These are phyloP conservation scores for Patiria pectinifera DNA, from an alignment of 53 echinoderm and acorn worm species.

Conservation along the genomic window DNA sequence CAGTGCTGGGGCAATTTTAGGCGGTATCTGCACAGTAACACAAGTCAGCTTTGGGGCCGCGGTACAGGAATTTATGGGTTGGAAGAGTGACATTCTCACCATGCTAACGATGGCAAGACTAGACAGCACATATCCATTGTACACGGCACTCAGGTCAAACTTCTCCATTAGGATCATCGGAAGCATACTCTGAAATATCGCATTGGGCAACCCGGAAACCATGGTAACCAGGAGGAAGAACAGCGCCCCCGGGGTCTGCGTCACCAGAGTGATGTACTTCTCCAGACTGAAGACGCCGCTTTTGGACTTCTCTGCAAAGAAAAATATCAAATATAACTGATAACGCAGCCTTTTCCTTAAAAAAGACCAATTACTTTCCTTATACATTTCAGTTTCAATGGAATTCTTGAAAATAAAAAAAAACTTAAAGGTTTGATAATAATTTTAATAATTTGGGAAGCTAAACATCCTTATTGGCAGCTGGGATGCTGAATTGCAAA, in stretches of 20 bases:
- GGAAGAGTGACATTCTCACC: constrained; percentile 35
- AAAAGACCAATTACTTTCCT: neutral
- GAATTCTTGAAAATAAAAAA: too few species aligned
- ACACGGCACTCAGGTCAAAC: constrained; percentile 64
- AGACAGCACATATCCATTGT: constrained; percentile 71
- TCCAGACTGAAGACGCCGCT: constrained; percentile 68
- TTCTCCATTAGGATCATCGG: constrained; percentile 72
- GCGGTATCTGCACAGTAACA: too few species aligned
- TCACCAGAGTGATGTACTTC: constrained; percentile 62
- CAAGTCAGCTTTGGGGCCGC: too few species aligned
- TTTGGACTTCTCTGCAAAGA: constrained; percentile 51
- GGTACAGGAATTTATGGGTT: neutral
- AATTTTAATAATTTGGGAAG: too few species aligned
- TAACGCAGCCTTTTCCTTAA: neutral
- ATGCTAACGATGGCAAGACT: constrained; percentile 66
- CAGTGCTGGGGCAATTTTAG: too few species aligned
- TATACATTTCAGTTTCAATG: too few species aligned
- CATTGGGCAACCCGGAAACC: constrained; percentile 58
- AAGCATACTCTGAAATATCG: constrained; percentile 68
- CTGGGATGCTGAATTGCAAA: too few species aligned
- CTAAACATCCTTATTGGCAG: too few species aligned
- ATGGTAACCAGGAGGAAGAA: constrained; percentile 73
- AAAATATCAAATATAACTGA: neutral
- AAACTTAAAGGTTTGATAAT: too few species aligned
- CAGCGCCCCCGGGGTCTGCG: constrained; percentile 68